Percentiles rank a stretch among this genome's conserved stretches.
These are phyloP conservation scores for Mythimna ferrago DNA, from an alignment of 2,888 invertebrate genomes.

Conservation along the genomic window DNA sequence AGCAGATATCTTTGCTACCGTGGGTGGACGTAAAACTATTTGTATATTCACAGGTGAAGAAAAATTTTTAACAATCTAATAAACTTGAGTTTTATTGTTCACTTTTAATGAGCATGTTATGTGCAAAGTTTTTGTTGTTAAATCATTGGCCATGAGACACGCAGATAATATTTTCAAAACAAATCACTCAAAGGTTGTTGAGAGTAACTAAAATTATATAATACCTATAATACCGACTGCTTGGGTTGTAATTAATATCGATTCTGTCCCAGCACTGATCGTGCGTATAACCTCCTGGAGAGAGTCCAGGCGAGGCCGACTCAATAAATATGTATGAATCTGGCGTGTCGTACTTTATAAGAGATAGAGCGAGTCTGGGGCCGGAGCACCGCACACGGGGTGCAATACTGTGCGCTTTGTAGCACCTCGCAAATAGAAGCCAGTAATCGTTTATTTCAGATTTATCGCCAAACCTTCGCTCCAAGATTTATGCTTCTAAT, in stretches of 20 bases:
- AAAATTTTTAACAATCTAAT: slow-evolving; percentile 42
- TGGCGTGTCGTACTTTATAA: slow-evolving; percentile 71
- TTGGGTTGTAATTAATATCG: background rate
- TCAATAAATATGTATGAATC: slow-evolving; percentile 82
- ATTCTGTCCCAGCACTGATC: slow-evolving; percentile 31
- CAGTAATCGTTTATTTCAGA: slow-evolving; percentile 27
- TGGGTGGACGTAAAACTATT: slow-evolving; percentile 45
- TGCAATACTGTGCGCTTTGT: slow-evolving; percentile 4
- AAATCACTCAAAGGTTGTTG: background rate
- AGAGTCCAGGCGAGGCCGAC: slow-evolving; percentile 71
- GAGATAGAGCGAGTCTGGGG: slow-evolving; percentile 57
- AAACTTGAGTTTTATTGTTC: slow-evolving; percentile 43
- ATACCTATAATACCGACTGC: background rate
- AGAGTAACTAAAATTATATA: background rate
- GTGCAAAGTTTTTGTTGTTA: slow-evolving; percentile 21
- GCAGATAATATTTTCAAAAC: background rate
- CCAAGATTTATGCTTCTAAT: slow-evolving; percentile 34
- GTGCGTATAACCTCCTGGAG: slow-evolving; percentile 65
- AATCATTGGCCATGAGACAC: background rate
- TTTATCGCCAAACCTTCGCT: slow-evolving; percentile 24
- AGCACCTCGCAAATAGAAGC: background rate
- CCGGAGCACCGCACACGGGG: slow-evolving; percentile 11
- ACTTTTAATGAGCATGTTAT: slow-evolving; percentile 48
- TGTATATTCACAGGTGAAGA: slow-evolving; percentile 42
- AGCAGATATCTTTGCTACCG: slow-evolving; percentile 30